These are phyloP conservation scores for Berghia stephanieae DNA, from an alignment of 1,140 invertebrate genomes.

Conservation along the genomic window DNA sequence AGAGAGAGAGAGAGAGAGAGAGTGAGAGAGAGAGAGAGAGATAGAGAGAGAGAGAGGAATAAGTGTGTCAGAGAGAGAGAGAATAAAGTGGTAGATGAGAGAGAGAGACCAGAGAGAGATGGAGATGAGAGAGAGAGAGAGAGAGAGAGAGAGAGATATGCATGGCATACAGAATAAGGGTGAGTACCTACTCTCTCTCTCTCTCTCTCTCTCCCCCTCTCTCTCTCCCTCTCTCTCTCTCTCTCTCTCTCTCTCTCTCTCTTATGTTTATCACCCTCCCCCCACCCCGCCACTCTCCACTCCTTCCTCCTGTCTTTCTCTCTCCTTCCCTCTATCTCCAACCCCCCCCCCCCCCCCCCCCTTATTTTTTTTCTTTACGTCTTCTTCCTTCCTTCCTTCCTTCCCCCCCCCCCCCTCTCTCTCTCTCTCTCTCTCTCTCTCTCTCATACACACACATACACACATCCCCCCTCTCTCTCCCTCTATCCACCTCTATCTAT, in stretches of 20 bases:
- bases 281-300: neutral
- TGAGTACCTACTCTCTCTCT: neutral
- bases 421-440: neutral
- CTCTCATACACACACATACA: too few relatives aligned
- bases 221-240: neutral
- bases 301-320: neutral
- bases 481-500: neutral
- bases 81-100: neutral
- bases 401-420: neutral
- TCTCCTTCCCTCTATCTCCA: neutral
- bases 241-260: neutral
- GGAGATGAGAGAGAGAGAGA: constrained; percentile 11
- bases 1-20: constrained; percentile 17
- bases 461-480: neutral
- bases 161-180: neutral
- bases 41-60: neutral
- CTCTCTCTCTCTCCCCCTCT: neutral
- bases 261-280: neutral
- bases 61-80: neutral
- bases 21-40: neutral
- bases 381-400: neutral
- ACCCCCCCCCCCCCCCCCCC: neutral
- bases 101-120: constrained; percentile 9
- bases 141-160: neutral
- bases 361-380: neutral